These are phyloP conservation scores for Andricus curvator DNA, from an alignment of 2,888 invertebrate species.

Conservation along the genomic window DNA sequence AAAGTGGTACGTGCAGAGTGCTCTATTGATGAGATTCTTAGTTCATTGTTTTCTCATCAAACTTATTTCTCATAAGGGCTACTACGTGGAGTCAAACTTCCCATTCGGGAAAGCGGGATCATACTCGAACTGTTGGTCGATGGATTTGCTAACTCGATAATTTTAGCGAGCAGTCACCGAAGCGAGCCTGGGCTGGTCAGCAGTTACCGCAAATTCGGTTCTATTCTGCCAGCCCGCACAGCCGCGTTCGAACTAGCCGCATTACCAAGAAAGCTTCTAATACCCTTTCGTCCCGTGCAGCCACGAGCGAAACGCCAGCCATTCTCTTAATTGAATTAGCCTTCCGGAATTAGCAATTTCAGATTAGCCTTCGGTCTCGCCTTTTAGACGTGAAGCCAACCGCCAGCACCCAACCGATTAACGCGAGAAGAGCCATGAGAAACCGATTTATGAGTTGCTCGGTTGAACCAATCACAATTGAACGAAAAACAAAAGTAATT, in stretches of 20 bases:
- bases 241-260: slow-evolving; percentile 56
- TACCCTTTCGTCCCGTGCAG: slow-evolving; percentile 55
- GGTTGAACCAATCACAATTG: neutral
- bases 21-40: neutral
- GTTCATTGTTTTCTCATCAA: neutral
- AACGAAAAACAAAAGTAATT: too few relatives aligned
- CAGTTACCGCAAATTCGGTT: slow-evolving; percentile 72
- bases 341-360: slow-evolving; percentile 75
- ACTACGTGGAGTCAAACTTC: slow-evolving; percentile 23
- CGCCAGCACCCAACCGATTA: slow-evolving; percentile 30
- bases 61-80: neutral
- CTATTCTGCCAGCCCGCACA: slow-evolving; percentile 57
- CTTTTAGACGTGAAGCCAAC: slow-evolving; percentile 45
- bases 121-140: slow-evolving; percentile 44
- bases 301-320: slow-evolving; percentile 55
- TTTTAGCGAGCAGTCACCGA: slow-evolving; percentile 64
- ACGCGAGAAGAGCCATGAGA: slow-evolving; percentile 27
- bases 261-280: slow-evolving; percentile 59
- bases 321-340: slow-evolving; percentile 76
- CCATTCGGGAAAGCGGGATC: slow-evolving; percentile 34
- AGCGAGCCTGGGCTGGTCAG: slow-evolving; percentile 68
- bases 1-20: neutral
- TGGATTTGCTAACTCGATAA: slow-evolving; percentile 63
- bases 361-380: slow-evolving; percentile 64
- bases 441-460: neutral